Evolutionary conservation across 2,113 vertebrate species (phyloP).

Genomic region (Pomatorhinus ruficollis): DNA sequence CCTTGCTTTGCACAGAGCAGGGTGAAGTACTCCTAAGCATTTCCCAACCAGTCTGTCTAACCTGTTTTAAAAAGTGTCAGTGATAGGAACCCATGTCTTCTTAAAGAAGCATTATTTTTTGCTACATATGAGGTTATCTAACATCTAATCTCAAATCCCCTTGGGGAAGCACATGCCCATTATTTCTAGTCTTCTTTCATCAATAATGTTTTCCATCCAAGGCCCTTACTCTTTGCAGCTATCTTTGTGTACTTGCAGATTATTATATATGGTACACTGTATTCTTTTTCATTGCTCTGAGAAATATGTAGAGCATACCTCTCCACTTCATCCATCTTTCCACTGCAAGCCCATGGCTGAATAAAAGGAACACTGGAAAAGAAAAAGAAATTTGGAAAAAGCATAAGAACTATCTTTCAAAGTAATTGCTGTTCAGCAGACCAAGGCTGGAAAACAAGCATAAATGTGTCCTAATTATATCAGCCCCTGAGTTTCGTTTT

Average conservation of each 20-base stretch:
- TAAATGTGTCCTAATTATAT: conserved; percentile 67
- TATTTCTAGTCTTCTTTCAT: neutral
- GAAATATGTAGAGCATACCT: neutral
- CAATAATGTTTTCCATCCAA: neutral
- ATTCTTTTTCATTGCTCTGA: neutral
- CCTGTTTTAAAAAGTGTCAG: neutral
- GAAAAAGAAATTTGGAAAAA: neutral
- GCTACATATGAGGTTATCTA: neutral
- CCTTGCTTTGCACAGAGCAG: neutral
- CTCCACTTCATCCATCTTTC: conserved; percentile 14
- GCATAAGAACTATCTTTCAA: conserved; percentile 51
- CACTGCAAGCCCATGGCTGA: neutral
- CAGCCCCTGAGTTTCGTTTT: conserved; percentile 48
- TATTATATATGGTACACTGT: neutral
- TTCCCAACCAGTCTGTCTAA: neutral
- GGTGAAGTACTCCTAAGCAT: neutral
- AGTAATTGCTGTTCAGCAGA: conserved; percentile 69
- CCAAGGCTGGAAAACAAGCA: conserved; percentile 66
- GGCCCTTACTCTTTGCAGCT: neutral
- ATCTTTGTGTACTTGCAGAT: neutral
- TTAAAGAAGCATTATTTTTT: neutral
- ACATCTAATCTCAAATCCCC: neutral
- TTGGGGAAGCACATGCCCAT: neutral
- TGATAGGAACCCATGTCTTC: neutral
- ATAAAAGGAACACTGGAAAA: neutral